Evolutionary conservation across 2,113 vertebrate species (phyloP).

Genomic region (Anseranas semipalmata): DNA sequence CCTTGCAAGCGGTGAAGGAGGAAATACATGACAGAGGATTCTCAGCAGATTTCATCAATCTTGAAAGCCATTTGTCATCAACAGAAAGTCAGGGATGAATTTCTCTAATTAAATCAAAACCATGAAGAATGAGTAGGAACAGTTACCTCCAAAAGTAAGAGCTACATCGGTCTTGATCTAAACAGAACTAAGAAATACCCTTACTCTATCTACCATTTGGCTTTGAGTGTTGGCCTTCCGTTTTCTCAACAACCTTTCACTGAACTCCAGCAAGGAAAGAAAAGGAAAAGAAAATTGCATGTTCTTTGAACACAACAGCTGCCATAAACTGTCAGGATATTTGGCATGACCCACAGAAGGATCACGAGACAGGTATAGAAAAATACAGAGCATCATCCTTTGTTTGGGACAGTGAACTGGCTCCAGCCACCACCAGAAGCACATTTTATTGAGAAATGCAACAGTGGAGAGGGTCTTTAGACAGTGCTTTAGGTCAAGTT

Average conservation of each 20-base stretch:
- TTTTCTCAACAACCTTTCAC: background rate
- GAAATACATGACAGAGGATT: background rate
- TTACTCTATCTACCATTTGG: background rate
- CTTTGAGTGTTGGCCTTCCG: background rate
- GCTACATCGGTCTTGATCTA: background rate
- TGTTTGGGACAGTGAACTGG: background rate
- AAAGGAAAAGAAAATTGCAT: background rate
- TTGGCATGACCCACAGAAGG: background rate
- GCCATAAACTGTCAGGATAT: background rate
- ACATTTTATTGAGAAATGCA: background rate
- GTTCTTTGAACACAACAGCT: background rate
- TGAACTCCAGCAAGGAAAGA: background rate
- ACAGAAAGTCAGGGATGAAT: background rate
- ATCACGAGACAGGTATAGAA: background rate
- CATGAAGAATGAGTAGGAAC: background rate
- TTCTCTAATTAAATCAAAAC: background rate
- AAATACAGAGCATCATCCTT: background rate
- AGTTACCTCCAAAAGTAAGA: background rate
- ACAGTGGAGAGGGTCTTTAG: background rate
- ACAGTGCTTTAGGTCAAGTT: accelerated
- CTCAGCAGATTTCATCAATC: background rate
- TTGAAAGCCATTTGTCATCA: background rate
- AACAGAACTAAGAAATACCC: background rate
- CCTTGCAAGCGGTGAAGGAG: background rate
- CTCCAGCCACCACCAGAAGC: background rate